Evolutionary conservation across 2,888 invertebrate species (phyloP).

Genomic region (Platycheirus albimanus): DNA sequence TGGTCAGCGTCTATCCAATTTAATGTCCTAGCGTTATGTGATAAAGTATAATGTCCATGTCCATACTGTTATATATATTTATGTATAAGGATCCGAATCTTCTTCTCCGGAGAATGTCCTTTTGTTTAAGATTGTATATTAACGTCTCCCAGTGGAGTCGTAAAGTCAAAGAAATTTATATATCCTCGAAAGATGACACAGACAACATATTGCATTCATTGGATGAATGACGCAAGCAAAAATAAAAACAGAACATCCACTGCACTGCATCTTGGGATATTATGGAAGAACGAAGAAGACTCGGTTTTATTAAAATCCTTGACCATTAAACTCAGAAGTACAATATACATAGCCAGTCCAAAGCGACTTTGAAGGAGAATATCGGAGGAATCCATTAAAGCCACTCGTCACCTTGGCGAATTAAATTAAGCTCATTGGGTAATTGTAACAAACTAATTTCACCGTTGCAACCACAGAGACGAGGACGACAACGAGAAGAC

Average conservation of each 20-base stretch:
- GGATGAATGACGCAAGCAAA: too few relatives aligned
- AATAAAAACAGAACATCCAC: too few relatives aligned
- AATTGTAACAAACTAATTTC: conserved; percentile 71
- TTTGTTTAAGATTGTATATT: conserved; percentile 36
- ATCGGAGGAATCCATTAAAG: conserved; percentile 51
- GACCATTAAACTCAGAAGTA: conserved; percentile 50
- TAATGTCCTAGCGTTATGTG: conserved; percentile 63
- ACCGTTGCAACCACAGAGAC: conserved; percentile 44
- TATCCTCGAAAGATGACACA: background rate
- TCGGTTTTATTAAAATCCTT: conserved; percentile 58
- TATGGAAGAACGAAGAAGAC: too few relatives aligned
- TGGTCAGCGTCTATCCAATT: conserved; percentile 66
- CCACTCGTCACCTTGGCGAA: conserved; percentile 67
- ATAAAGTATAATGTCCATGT: conserved; percentile 30
- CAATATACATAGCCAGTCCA: background rate
- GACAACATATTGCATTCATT: conserved; percentile 70
- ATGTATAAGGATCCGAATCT: conserved; percentile 53
- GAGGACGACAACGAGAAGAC: too few relatives aligned
- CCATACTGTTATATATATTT: conserved; percentile 32
- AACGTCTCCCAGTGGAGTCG: conserved; percentile 47
- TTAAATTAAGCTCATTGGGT: conserved; percentile 71
- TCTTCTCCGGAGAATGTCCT: conserved; percentile 31
- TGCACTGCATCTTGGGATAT: conserved; percentile 43
- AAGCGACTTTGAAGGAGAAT: conserved; percentile 24
- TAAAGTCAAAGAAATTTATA: conserved; percentile 33